A percentile compares a stretch with the other conserved stretches of the same genome.
Conservation (phyloP, 2,888 invertebrate genomes). For the Tenthredo mesomela region DNA sequence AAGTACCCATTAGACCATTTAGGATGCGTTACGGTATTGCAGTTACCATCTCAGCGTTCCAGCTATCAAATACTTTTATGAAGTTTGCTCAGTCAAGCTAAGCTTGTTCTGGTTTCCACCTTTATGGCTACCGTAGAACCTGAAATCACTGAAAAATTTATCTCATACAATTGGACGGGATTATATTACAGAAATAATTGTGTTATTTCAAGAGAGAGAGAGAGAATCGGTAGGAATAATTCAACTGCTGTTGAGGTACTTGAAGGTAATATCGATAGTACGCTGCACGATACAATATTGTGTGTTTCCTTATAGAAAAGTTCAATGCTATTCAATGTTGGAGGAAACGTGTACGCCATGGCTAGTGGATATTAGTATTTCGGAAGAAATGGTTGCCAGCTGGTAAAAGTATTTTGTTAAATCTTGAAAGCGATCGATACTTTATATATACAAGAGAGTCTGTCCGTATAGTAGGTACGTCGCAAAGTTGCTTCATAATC, state of each 20-base stretch:
- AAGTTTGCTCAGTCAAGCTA: neutral
- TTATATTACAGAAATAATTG: neutral
- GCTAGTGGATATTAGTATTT: neutral
- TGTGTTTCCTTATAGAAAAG: too few species aligned
- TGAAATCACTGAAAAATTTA: neutral
- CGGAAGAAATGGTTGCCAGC: neutral
- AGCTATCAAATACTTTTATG: neutral
- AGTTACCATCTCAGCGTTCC: neutral
- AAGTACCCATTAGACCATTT: neutral
- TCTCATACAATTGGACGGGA: neutral
- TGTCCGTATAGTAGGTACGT: neutral
- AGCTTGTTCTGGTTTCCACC: neutral
- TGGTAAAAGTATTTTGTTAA: neutral
- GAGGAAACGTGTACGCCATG: neutral
- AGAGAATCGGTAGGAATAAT: neutral
- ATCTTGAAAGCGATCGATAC: neutral
- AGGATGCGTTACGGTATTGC: neutral
- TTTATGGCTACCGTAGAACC: neutral
- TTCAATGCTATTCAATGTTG: neutral
- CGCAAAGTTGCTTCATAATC: neutral
- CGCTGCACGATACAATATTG: too few species aligned
- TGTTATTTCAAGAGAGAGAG: neutral
- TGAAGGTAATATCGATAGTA: too few species aligned
- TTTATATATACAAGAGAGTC: neutral
- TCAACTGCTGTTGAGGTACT: too few species aligned